Evolutionary conservation across 2,888 invertebrate species (phyloP), one percentile per base, ranked within the genome.

Genomic region (Bombylius major): DNA sequence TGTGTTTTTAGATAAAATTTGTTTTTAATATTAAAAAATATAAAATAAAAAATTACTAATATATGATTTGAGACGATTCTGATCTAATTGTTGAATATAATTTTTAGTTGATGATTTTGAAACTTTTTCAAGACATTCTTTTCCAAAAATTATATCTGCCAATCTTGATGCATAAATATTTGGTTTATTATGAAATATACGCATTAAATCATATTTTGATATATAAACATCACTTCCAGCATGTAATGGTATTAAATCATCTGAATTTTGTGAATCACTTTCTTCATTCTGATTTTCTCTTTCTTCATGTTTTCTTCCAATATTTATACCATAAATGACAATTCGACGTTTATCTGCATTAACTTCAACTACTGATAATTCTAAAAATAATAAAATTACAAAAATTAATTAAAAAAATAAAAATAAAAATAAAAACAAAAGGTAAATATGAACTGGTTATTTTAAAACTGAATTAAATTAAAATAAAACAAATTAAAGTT

Each of bases 141-240:
- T 63, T 31, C 72, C 71, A 64, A 74, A 69, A 6, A 75, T 66
- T 51, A 74, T 62, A 54, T 72, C 70, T 51, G 68, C 66, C 1
- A 75, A 60, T 7, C 71, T 67, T 0, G 67, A 69, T 5, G 71
- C 70, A 51, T 75, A 75, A 31, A 73, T 65, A 14, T 69, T 65
- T 14, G 73, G 67, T 59, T 70, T 68, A 11, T 67, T 66, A 42
- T 70, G 68, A 54, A 69, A 62, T 46, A 72, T 71, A 55, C 67
- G 65, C 23, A 70, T 63, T 51, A 75, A 62, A 53, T 70, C 70
- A 6, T 60, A 55, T 59, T 72, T 73, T 1, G 69, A 67, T 4
- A 73, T 69, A 54, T 67, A 69, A 13, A 74, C 70, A 36, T 59
- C 59, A 54, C 73, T 71, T 14, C 73, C 75, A 14, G 65, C 65